Evolutionary conservation across 2,113 vertebrate genomes (phyloP).

Genomic region (Aphelocoma coerulescens): DNA sequence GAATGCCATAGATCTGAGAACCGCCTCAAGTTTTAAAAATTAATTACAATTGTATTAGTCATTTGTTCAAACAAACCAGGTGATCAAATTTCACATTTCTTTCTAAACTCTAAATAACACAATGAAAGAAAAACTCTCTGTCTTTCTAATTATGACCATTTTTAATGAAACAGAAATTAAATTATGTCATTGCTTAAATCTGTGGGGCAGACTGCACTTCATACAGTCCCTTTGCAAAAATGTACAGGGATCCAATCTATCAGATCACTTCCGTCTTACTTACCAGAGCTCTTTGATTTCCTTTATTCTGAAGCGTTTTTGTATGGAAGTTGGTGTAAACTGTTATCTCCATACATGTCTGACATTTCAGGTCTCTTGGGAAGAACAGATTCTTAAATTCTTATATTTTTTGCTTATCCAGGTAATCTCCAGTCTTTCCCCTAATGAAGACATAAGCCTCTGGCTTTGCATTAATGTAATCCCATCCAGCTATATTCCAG

Average conservation of each 20-base stretch:
- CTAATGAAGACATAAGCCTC: slow-evolving; percentile 13
- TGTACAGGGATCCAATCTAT: not conserved
- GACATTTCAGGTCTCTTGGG: slow-evolving; percentile 11
- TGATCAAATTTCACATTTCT: not conserved
- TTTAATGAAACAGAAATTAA: not conserved
- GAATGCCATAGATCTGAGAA: not conserved
- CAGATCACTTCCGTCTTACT: not conserved
- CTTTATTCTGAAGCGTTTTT: not conserved
- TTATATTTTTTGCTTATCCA: slow-evolving; percentile 28
- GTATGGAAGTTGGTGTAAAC: not conserved
- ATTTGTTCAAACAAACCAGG: not conserved
- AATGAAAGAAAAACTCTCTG: not conserved
- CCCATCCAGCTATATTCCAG: not conserved
- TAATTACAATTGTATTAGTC: not conserved
- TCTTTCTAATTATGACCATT: not conserved
- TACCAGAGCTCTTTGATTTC: not conserved
- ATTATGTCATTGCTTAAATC: not conserved
- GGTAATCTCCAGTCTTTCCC: not conserved
- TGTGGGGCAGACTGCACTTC: not conserved
- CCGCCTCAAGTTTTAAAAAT: not conserved
- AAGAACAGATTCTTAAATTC: not conserved
- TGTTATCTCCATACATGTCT: not conserved
- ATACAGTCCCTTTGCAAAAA: not conserved
- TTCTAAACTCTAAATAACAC: not conserved
- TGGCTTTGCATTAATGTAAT: slow-evolving; percentile 18